Percentiles rank a stretch among this genome's conserved stretches.
Conservation (phyloP, 2,888 invertebrate species). For the Drosophila limbata region DNA sequence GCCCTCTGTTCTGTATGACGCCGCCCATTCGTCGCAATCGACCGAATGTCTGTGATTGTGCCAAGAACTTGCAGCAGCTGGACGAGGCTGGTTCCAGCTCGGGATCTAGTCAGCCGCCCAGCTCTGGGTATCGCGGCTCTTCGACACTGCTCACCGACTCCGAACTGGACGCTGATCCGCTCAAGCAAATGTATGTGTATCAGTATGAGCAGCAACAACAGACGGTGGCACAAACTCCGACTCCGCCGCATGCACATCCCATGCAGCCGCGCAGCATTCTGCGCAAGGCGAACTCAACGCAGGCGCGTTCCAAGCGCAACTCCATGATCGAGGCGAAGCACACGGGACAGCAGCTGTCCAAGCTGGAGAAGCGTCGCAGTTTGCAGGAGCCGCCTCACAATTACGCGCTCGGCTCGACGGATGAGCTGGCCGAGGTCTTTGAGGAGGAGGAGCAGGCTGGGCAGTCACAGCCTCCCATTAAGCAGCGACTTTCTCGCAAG, state of each 20-base stretch:
- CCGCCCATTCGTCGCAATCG: slow-evolving; percentile 87
- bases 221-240: slow-evolving; percentile 83
- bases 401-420: slow-evolving; percentile 77
- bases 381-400: slow-evolving; percentile 90
- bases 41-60: slow-evolving; percentile 85
- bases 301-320: slow-evolving; percentile 88
- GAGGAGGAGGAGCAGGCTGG: slow-evolving; percentile 76
- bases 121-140: slow-evolving; percentile 94
- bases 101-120: slow-evolving; percentile 87
- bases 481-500: slow-evolving; percentile 83
- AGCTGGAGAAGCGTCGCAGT: slow-evolving; percentile 89
- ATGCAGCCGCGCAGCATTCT: slow-evolving; percentile 85
- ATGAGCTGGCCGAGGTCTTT: slow-evolving; percentile 84
- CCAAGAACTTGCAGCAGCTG: slow-evolving; percentile 86
- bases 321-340: slow-evolving; percentile 91
- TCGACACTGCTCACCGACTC: slow-evolving; percentile 93
- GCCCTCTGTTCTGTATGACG: slow-evolving; percentile 87
- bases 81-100: slow-evolving; percentile 87
- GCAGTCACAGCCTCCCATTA: slow-evolving; percentile 70
- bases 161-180: slow-evolving; percentile 84
- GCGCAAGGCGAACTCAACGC: slow-evolving; percentile 82
- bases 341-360: slow-evolving; percentile 85
- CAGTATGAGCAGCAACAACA: slow-evolving; percentile 90
- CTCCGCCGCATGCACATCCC: slow-evolving; percentile 85
- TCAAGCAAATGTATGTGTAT: slow-evolving; percentile 90